Base-by-base conservation (phyloP, 1,140 invertebrate species). In the Calliopsis andreniformis region DNA sequence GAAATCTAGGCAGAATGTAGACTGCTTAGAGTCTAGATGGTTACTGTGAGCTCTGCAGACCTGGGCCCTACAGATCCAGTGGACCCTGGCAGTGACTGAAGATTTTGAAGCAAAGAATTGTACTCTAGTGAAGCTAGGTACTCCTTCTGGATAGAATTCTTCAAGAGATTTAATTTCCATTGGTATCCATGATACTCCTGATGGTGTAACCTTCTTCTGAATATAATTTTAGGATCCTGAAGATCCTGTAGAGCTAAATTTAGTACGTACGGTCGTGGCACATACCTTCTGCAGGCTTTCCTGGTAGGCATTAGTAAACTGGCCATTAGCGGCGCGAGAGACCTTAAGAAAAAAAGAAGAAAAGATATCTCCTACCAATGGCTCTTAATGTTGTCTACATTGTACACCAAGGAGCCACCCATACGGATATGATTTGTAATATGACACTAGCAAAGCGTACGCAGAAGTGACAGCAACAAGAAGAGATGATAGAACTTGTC, bases 241-340 rank as follows among this genome's bases (percentile, higher is more conserved):
- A 10, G 76, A 55, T 82, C 76, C 80, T 76, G 71, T 75, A 73
- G 49, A 70, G 51, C 70, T 79, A 39, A n/a, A 76, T 77, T 79
- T 79, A 80, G 64, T 89, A 89, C 88, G 87, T 89, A 89, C 88
- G 80, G 87, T 85, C 79, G 80, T 66, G 64, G 82, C 82, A 88
- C 92, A 87, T 92, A 93, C 92, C 92, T 92, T 92, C 87, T 87
- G 90, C 82, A 92, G 89, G 82, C 86, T 92, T 88, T 92, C 92
- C 91, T 92, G 91, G 91, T 91, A 92, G 91, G 90, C 90, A 92
- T 91, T 91, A 92, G 88, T 88, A 91, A 92, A 92, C 90, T 92
- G 91, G 89, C 90, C 91, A 90, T 92, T 92, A 91, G 84, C 82
- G 85, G 83, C 87, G 84, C 91, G 89, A 90, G 89, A 89, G 85